These are phyloP conservation scores for Tridacna gigas DNA, from an alignment of 2,888 invertebrate genomes.

Conservation along the genomic window DNA sequence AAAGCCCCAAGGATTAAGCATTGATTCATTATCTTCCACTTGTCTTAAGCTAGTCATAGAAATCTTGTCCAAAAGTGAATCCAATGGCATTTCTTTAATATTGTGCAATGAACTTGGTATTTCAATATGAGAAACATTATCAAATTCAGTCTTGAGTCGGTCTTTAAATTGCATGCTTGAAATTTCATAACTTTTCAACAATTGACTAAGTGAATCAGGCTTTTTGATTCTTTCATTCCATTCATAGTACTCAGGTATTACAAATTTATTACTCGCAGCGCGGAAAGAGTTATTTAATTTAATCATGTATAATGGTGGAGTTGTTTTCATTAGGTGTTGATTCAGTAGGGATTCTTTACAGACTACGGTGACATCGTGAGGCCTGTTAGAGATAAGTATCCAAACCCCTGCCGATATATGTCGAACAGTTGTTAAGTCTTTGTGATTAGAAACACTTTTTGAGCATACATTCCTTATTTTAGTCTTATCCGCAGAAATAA, in stretches of 20 bases:
- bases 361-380: background rate
- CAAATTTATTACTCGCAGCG: too few relatives aligned
- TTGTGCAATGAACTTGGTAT: background rate
- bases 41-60: background rate
- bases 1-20: too few relatives aligned
- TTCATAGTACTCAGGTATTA: background rate
- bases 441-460: background rate
- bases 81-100: background rate
- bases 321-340: background rate
- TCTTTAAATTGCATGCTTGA: too few relatives aligned
- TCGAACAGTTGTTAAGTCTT: background rate
- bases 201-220: background rate
- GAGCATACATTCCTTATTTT: too few relatives aligned
- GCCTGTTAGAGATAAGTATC: background rate
- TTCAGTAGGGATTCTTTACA: background rate
- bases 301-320: background rate
- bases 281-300: background rate
- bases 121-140: background rate
- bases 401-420: background rate
- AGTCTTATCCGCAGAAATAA: too few relatives aligned
- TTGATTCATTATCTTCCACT: background rate
- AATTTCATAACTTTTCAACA: background rate
- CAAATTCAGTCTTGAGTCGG: background rate
- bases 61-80: background rate
- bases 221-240: background rate